Conservation (phyloP, 2,113 vertebrate species). For the Triplophysa rosa region DNA sequence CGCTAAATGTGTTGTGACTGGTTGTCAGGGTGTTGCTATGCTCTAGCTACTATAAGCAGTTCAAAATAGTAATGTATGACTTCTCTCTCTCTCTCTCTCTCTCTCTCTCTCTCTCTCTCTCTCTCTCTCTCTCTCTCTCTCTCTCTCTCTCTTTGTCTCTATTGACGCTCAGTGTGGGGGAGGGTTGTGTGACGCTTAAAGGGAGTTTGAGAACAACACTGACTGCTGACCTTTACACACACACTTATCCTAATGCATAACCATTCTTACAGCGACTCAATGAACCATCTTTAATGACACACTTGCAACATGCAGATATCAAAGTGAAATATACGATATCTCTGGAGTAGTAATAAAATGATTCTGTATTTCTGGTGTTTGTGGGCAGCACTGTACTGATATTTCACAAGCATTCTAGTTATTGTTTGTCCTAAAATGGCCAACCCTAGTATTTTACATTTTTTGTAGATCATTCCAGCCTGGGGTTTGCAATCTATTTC, state of each 20-base stretch:
- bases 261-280: background rate
- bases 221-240: slow-evolving; percentile 19
- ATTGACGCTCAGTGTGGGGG: slow-evolving; percentile 40
- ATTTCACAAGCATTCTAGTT: too few species aligned
- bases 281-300: background rate
- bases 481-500: too few species aligned
- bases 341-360: too few species aligned
- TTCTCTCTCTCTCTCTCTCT: background rate
- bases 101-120: slow-evolving; percentile 6
- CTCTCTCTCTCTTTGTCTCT: slow-evolving; percentile 27
- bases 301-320: background rate
- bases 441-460: too few species aligned
- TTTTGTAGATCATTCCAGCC: too few species aligned
- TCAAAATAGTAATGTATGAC: background rate
- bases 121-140: slow-evolving; percentile 17
- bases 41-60: too few species aligned
- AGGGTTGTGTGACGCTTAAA: slow-evolving; percentile 20
- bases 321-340: too few species aligned
- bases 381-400: too few species aligned
- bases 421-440: too few species aligned
- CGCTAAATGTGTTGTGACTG: too few species aligned
- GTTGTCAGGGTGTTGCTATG: too few species aligned
- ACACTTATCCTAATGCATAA: background rate
- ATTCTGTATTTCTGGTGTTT: too few species aligned
- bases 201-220: slow-evolving; percentile 42